Percentiles rank a stretch among this genome's conserved stretches.
Conservation (phyloP, 2,797 vertebrate genomes). For the Silurus lanzhouensis region DNA sequence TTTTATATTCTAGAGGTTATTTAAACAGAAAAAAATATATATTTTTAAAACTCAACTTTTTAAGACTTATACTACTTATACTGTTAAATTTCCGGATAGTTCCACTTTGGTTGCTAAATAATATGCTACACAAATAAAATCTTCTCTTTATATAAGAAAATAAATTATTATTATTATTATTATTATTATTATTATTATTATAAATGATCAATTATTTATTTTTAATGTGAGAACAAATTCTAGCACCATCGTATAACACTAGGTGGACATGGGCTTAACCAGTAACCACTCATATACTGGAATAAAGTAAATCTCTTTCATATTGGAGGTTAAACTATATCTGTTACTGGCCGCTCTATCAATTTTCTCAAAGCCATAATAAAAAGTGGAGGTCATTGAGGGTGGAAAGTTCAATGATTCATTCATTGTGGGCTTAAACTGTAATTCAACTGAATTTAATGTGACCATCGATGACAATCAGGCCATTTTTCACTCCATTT, state of each 20-base stretch:
- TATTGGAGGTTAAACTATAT: slow-evolving; percentile 39
- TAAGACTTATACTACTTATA: neutral
- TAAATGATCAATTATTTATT: neutral
- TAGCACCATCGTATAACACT: neutral
- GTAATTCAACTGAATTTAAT: slow-evolving; percentile 66
- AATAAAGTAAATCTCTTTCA: slow-evolving; percentile 28
- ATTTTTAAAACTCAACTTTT: no score
- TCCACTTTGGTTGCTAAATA: neutral
- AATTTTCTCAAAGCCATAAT: slow-evolving; percentile 40
- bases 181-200: neutral
- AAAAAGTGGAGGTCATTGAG: slow-evolving; percentile 46
- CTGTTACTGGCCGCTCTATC: slow-evolving; percentile 28
- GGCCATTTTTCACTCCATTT: slow-evolving; percentile 67
- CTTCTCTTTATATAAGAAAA: neutral
- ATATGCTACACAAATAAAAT: neutral
- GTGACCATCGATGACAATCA: slow-evolving; percentile 66
- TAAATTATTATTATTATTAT: no score
- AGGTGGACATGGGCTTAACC: slow-evolving; percentile 40
- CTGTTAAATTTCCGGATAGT: neutral
- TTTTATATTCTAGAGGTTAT: no score
- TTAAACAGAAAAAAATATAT: no score
- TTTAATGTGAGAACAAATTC: no score
- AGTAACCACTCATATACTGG: slow-evolving; percentile 38
- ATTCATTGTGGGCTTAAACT: slow-evolving; percentile 62
- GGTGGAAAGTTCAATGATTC: slow-evolving; percentile 58